Evolutionary conservation across 2,888 invertebrate genomes (phyloP).

Genomic region (Autographa gamma): DNA sequence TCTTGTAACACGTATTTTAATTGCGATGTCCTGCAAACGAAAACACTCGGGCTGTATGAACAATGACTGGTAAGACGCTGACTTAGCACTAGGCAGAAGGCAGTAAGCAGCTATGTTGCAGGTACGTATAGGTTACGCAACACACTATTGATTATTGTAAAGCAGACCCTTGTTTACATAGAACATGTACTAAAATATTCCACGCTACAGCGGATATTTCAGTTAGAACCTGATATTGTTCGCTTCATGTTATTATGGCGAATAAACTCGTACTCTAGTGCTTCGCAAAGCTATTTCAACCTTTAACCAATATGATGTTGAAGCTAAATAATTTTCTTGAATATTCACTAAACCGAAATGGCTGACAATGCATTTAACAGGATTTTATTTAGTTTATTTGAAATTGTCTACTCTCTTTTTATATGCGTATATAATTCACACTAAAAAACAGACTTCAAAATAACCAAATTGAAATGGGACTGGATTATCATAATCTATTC

Average conservation of each 20-base stretch:
- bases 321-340: too few species aligned
- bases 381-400: too few species aligned
- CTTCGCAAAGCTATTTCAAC: neutral
- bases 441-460: too few species aligned
- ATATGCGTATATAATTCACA: too few species aligned
- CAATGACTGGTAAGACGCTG: neutral
- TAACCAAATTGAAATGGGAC: too few species aligned
- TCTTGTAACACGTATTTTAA: constrained; percentile 95
- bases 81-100: neutral
- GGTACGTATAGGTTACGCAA: neutral
- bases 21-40: constrained; percentile 92
- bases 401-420: too few species aligned
- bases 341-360: too few species aligned
- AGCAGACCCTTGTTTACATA: neutral
- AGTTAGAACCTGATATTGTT: neutral
- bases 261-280: neutral
- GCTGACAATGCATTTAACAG: too few species aligned
- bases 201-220: neutral
- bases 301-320: too few species aligned
- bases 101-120: neutral
- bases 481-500: too few species aligned
- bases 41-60: neutral
- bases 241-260: neutral
- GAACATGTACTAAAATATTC: neutral
- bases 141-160: neutral